Evolutionary conservation across 2,113 vertebrate species (phyloP).

Genomic region (Malurus cyaneus): DNA sequence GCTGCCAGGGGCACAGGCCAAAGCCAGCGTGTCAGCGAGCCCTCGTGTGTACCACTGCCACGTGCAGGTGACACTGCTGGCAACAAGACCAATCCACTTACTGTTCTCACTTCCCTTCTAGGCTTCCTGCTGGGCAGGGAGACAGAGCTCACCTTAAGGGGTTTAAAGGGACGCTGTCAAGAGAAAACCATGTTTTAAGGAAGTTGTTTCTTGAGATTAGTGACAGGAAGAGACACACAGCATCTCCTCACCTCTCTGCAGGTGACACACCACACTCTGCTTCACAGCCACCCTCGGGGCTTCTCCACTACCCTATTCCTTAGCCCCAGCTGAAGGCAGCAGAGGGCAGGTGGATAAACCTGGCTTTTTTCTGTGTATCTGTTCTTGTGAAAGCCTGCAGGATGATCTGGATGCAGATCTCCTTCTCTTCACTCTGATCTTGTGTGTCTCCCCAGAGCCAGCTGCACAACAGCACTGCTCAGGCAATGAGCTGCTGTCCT

Average conservation of each 20-base stretch:
- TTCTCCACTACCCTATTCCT: neutral
- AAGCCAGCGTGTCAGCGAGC: constrained; percentile 2
- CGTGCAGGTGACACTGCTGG: neutral
- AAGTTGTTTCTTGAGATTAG: constrained; percentile 7
- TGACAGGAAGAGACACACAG: neutral
- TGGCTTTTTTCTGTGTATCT: neutral
- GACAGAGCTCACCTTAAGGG: constrained; percentile 73
- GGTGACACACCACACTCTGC: neutral
- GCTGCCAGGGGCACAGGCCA: neutral
- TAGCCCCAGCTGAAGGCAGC: neutral
- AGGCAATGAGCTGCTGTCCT: neutral
- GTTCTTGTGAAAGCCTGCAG: neutral
- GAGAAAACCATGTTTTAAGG: constrained; percentile 72
- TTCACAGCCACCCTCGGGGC: neutral
- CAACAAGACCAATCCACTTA: constrained; percentile 68
- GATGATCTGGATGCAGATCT: neutral
- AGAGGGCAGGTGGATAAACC: neutral
- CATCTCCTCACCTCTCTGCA: neutral
- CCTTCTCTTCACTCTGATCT: neutral
- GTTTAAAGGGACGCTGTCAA: constrained; percentile 75
- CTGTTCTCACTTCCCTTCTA: constrained; percentile 70
- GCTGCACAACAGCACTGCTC: neutral
- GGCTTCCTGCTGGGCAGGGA: constrained; percentile 76
- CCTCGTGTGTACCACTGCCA: neutral
- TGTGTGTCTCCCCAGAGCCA: neutral